These are phyloP conservation scores for Chamaea fasciata DNA, from an alignment of 2,113 vertebrate genomes.

Conservation along the genomic window DNA sequence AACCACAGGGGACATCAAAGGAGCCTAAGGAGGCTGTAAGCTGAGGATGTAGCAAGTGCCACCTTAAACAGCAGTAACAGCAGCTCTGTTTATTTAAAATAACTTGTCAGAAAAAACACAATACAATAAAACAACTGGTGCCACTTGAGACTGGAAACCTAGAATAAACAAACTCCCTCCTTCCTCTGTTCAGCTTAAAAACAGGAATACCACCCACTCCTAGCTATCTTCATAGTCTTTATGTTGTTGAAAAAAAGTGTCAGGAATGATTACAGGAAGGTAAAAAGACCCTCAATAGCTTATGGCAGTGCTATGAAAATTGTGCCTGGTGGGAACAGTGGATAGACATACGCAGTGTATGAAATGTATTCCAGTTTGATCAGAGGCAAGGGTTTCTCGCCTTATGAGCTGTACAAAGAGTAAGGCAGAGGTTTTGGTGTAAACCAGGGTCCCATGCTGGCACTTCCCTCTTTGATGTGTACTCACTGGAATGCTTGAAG, in stretches of 20 bases:
- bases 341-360: fast-evolving
- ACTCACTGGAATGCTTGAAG: background rate
- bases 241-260: constrained; percentile 30
- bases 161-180: background rate
- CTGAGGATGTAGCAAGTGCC: constrained; percentile 2
- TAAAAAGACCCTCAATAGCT: constrained; percentile 45
- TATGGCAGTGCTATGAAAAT: constrained; percentile 39
- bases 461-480: background rate
- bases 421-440: background rate
- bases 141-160: background rate
- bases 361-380: constrained; percentile 32
- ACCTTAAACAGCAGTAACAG: constrained; percentile 30
- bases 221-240: constrained; percentile 19
- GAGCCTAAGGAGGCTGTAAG: constrained; percentile 33
- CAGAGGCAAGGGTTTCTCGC: constrained; percentile 5
- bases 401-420: background rate
- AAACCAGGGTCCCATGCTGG: background rate
- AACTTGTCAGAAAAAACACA: constrained; percentile 20
- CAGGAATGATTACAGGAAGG: constrained; percentile 39
- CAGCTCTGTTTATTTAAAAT: constrained; percentile 42
- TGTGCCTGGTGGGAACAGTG: constrained; percentile 28
- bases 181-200: constrained; percentile 3
- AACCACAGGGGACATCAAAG: constrained; percentile 58
- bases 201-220: constrained; percentile 28
- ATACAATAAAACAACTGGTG: background rate